A percentile compares a stretch with the other conserved stretches of the same genome.
phyloP scores from a whole-genome alignment of 1,140 invertebrate species.

The Branchinecta lynchi region DNA sequence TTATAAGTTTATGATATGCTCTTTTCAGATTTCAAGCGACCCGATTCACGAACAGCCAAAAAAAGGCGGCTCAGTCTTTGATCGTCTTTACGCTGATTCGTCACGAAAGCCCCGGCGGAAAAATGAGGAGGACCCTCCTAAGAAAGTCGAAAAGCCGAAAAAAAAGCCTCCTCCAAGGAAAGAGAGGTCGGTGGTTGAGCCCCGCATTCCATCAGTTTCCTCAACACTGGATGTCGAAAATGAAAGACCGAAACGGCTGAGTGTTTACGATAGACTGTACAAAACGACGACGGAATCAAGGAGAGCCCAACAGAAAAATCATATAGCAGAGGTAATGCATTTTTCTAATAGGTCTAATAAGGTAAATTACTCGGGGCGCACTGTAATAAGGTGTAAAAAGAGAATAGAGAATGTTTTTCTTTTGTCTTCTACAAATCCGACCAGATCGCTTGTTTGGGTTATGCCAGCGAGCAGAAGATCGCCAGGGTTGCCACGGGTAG shows the following conservation, averaged over 20 bases:
- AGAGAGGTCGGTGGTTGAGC: neutral
- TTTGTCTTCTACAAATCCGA: too few species aligned
- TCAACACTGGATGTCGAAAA: neutral
- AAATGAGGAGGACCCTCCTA: neutral
- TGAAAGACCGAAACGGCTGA: neutral
- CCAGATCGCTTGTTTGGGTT: too few species aligned
- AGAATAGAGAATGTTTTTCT: too few species aligned
- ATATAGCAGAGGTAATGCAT: too few species aligned
- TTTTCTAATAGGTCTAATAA: too few species aligned
- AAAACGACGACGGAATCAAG: slow-evolving; percentile 5
- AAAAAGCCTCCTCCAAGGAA: neutral
- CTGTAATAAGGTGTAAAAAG: too few species aligned
- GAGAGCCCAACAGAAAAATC: neutral
- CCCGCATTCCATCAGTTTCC: neutral
- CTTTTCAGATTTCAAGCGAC: neutral
- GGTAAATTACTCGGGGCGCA: too few species aligned
- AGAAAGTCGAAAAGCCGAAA: slow-evolving; percentile 1
- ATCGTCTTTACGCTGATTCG: neutral
- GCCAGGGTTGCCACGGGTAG: too few species aligned
- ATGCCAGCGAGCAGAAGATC: too few species aligned
- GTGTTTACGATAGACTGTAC: neutral
- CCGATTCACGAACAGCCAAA: neutral
- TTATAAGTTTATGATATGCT: too few species aligned
- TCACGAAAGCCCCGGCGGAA: neutral
- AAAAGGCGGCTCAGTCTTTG: neutral